phyloP scores from a whole-genome alignment of 2,797 vertebrate genomes.

The Euphonia xanthogaster region DNA sequence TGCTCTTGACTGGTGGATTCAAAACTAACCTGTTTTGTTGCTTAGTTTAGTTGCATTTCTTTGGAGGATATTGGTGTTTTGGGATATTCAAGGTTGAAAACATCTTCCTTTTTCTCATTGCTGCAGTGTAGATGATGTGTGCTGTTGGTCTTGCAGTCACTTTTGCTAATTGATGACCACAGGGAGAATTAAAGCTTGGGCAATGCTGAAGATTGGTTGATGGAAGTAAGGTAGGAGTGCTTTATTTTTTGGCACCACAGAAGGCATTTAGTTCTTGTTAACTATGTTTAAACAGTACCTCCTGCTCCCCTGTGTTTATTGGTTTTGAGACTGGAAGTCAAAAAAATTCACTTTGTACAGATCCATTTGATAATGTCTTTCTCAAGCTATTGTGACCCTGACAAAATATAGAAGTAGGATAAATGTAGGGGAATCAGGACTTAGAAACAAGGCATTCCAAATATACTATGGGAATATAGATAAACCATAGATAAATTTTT shows the following conservation, averaged over 20 bases:
- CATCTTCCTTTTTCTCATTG: background rate
- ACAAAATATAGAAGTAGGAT: background rate
- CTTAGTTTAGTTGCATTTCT: background rate
- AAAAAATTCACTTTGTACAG: background rate
- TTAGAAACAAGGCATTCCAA: background rate
- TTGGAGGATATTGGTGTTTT: background rate
- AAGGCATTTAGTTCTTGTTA: background rate
- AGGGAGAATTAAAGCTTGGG: background rate
- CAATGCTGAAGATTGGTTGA: background rate
- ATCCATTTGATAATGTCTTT: background rate
- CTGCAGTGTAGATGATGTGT: background rate
- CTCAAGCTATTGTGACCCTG: background rate
- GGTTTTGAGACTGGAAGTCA: background rate
- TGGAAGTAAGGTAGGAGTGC: background rate
- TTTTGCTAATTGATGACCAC: background rate
- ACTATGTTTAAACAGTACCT: background rate
- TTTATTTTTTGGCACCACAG: background rate
- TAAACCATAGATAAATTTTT: background rate
- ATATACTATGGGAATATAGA: background rate
- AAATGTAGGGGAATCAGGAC: background rate
- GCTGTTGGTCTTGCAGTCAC: background rate
- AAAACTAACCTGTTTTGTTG: background rate
- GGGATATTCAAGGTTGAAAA: background rate
- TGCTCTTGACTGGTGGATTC: background rate
- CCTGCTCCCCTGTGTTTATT: background rate